phyloP scores from a whole-genome alignment of 1,140 invertebrate species.

The Cydia amplana region DNA sequence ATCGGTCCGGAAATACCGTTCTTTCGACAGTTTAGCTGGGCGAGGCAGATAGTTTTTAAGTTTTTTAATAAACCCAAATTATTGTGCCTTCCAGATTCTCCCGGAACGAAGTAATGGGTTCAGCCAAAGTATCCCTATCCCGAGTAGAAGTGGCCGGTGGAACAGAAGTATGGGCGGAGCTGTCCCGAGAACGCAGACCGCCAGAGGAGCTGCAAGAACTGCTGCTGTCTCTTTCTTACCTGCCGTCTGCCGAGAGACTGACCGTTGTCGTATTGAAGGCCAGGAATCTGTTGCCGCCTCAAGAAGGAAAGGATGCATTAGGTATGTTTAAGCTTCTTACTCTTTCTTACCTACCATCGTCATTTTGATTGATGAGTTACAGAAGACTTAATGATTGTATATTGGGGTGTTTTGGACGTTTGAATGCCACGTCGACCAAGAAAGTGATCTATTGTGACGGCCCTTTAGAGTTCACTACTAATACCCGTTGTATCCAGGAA shows the following conservation, averaged over 20 bases:
- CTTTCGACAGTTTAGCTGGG: too few species aligned
- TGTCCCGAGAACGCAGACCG: constrained; percentile 87
- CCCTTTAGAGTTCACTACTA: too few species aligned
- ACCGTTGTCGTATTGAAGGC: constrained; percentile 92
- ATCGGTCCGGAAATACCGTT: background rate
- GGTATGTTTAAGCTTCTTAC: constrained; percentile 66
- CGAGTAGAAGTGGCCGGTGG: constrained; percentile 86
- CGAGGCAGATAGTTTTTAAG: too few species aligned
- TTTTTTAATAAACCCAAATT: background rate
- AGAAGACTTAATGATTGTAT: too few species aligned
- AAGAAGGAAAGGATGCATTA: constrained; percentile 82
- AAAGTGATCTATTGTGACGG: too few species aligned
- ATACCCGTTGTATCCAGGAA: too few species aligned
- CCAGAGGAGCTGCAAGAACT: constrained; percentile 90
- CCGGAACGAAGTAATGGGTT: constrained; percentile 89
- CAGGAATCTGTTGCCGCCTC: constrained; percentile 86
- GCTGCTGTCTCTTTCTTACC: constrained; percentile 89
- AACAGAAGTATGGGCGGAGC: constrained; percentile 89
- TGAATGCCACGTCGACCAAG: too few species aligned
- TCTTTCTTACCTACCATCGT: too few species aligned
- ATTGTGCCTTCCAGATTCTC: constrained; percentile 82
- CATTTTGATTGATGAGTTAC: too few species aligned
- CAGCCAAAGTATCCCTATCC: constrained; percentile 85
- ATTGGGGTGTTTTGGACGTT: too few species aligned
- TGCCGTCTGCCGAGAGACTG: constrained; percentile 91